phyloP scores from a whole-genome alignment of 2,888 invertebrate genomes.

The Lysandra coridon region DNA sequence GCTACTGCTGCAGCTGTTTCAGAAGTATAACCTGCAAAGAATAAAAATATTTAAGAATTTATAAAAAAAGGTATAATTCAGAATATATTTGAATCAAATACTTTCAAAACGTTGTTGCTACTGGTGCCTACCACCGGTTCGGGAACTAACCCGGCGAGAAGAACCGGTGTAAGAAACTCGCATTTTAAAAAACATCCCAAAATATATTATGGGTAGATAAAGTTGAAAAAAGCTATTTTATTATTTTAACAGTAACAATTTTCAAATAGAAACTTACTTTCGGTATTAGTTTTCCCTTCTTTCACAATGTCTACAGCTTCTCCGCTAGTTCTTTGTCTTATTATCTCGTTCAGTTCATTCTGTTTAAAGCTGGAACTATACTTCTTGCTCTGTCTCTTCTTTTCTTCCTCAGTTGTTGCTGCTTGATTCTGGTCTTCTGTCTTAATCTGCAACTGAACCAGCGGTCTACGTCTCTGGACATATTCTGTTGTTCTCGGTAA shows the following conservation, averaged over 20 bases:
- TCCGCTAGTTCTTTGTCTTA: constrained; percentile 51
- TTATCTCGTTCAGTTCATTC: constrained; percentile 64
- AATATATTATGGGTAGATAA: no score
- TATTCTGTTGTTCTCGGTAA: constrained; percentile 51
- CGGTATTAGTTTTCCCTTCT: constrained; percentile 52
- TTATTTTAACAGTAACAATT: not conserved
- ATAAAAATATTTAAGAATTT: no score
- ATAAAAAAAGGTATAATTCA: no score
- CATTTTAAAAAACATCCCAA: no score
- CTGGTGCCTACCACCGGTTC: no score
- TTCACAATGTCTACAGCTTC: constrained; percentile 51
- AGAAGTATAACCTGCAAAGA: constrained; percentile 57
- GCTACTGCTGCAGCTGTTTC: constrained; percentile 74
- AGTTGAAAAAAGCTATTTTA: not conserved
- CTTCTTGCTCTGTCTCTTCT: constrained; percentile 72
- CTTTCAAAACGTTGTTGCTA: no score
- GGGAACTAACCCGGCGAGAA: no score
- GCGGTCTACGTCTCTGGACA: constrained; percentile 61
- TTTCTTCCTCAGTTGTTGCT: constrained; percentile 70
- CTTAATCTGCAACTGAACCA: constrained; percentile 59
- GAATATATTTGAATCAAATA: no score
- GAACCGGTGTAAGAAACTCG: no score
- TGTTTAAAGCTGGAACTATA: constrained; percentile 70
- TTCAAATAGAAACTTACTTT: constrained; percentile 49
- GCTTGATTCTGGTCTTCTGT: constrained; percentile 64